Evolutionary conservation across 2,797 vertebrate genomes (phyloP).

Genomic region (Protonibea diacanthus): DNA sequence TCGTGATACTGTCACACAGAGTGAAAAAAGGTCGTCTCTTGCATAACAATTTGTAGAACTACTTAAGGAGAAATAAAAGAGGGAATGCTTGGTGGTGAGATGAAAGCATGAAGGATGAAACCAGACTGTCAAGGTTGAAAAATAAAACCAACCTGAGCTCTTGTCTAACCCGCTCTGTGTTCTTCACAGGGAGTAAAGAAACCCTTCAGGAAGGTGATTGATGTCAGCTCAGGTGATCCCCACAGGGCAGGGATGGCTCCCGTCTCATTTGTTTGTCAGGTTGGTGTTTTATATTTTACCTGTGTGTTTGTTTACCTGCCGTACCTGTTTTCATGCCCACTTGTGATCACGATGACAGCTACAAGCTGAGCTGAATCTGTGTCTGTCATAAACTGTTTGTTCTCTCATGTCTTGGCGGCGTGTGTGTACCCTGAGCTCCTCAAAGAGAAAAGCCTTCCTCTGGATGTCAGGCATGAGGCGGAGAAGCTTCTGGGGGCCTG

Average conservation of each 20-base stretch:
- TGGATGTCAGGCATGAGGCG: constrained; percentile 18
- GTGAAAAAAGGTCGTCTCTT: background rate
- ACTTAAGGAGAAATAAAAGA: background rate
- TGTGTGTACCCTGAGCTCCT: constrained; percentile 30
- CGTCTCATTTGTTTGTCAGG: constrained; percentile 36
- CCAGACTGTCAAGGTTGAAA: background rate
- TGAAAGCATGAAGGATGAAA: background rate
- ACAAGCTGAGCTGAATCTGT: background rate
- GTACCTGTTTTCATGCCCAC: background rate
- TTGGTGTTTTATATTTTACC: background rate
- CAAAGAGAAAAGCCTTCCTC: background rate
- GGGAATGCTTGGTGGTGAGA: too few species aligned
- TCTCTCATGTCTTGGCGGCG: constrained; percentile 14
- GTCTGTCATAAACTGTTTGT: background rate
- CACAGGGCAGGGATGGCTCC: constrained; percentile 34
- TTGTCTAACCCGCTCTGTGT: background rate
- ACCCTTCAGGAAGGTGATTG: constrained; percentile 22
- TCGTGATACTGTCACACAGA: background rate
- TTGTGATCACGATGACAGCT: background rate
- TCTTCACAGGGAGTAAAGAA: constrained; percentile 20
- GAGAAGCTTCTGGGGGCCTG: constrained; percentile 22
- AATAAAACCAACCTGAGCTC: background rate
- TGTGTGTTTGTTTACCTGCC: background rate
- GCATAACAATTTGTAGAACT: background rate
- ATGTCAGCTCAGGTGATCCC: constrained; percentile 29